Base-by-base conservation (phyloP, 2,113 vertebrate genomes). In the Catharus minimus region DNA sequence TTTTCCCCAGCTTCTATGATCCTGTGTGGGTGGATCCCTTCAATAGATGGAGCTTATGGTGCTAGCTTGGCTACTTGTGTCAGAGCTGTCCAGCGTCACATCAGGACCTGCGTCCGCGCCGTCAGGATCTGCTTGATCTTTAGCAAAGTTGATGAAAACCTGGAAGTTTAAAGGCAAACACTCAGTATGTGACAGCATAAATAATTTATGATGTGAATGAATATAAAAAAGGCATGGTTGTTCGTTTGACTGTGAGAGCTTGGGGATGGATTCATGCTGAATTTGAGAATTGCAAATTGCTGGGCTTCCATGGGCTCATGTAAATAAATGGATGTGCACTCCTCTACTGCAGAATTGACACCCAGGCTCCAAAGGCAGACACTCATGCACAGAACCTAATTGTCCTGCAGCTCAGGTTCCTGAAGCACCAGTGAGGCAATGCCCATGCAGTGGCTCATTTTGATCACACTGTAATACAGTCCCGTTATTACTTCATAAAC, bases 61-160 rank as follows among this genome's bases (percentile, higher is more conserved):
- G 47, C 96, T 96, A 5, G 36, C 93, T 67, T 98, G 97, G 93
- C 97, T 97, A 19, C 94, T 96, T 24, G 95, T 92, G 23, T 97
- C 97, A 22, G 85, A 96, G 81, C 78, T 95, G 83, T 96, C 96
- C 61, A 88, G 55, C 1, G 57, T 82, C 73, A 90, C 76, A 13
- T 92, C 90, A 10, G 95, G 82, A 28, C 90, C 94, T 5, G 69
- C 38, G 3, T 97, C 97, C 0, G 0, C 6, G 1, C 91, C 47
- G 1, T 97, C 97, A 41, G 97, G 97, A 49, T 92, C 96, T 21
- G 95, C 98, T 71, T 98, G 97, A 52, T 97, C 98, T 97, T 98
- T 98, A 81, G 99, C 99, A 86, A 99, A 99, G 97, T 99, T 98
- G 97, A 99, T 99, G 96, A 99, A 99, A 96, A 99, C 99, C 99